Base-by-base conservation (phyloP, 2,113 vertebrate genomes). In the Myotis yumanensis region DNA sequence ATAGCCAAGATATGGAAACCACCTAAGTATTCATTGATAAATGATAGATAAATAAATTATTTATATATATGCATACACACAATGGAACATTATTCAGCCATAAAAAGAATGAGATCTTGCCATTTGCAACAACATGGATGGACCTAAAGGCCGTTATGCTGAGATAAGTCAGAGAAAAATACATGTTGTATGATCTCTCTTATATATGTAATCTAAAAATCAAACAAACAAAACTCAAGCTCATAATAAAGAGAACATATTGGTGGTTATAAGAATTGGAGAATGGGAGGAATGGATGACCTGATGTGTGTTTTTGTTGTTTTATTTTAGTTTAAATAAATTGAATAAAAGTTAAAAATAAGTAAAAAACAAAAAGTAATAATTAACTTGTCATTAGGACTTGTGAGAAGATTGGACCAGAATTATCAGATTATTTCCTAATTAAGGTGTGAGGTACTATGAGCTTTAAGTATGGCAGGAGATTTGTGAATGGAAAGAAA, bases 381-480 rank as follows among this genome's bases (percentile, higher is more conserved):
- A 62, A 76, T n/a, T 71, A 89, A 77, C 7, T 22, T 75, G 9
- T 30, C 37, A 90, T 59, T 76, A 76, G 43, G 8, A n/a, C 48
- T 52, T 7, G 4, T 79, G 57, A 79, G 18, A 87, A 80, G 30
- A 86, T 1, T 46, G 20, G 35, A 51, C 5, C 22, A 86, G 28
- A 90, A 37, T 37, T 59, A 52, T 11, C 22, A 62, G 59, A 86
- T 86, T 89, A 40, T 40, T 89, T 76, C 35, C 3, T 75, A 81
- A 69, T 75, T 81, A 76, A 40, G 2, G 0, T 52, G 15, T 83
- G n/a, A 73, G 66, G 14, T 52, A 32, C 4, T 76, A 40, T 91
- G 54, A 89, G 32, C 54, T 90, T 92, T 43, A 79, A 82, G 72
- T 48, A 83, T 87, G 46, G n/a, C 14, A 86, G 40, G 37, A 95